Conservation (phyloP, 2,888 invertebrate species). For the Megastigmus dorsalis region DNA sequence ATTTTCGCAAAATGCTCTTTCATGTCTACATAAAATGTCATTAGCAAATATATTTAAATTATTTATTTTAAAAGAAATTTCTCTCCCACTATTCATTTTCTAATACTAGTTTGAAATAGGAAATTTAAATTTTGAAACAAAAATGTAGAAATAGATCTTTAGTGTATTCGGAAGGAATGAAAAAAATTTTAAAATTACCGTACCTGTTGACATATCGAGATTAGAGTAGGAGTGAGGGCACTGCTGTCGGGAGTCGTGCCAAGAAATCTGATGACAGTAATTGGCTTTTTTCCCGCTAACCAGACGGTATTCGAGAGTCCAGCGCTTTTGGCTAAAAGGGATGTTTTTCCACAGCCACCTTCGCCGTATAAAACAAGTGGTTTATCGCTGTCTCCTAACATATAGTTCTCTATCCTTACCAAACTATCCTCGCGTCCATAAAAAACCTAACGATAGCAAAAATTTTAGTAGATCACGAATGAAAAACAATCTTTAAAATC, state of each 20-base stretch:
- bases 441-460: too few relatives aligned
- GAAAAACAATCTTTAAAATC: not conserved
- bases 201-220: conserved; percentile 96
- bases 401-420: conserved; percentile 86
- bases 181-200: not conserved
- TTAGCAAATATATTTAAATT: too few relatives aligned
- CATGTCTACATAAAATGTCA: too few relatives aligned
- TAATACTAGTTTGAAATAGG: too few relatives aligned
- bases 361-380: conserved; percentile 95
- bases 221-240: conserved; percentile 93
- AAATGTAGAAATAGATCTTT: too few relatives aligned
- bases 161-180: not conserved
- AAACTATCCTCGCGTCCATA: conserved; percentile 93
- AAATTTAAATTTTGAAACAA: not conserved
- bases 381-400: conserved; percentile 89
- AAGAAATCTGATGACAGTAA: conserved; percentile 92
- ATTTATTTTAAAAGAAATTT: too few relatives aligned
- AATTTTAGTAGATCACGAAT: too few relatives aligned
- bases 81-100: too few relatives aligned
- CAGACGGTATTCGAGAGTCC: conserved; percentile 84
- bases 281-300: conserved; percentile 85
- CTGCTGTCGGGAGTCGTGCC: conserved; percentile 98
- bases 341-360: conserved; percentile 98
- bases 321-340: conserved; percentile 93
- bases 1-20: too few relatives aligned